Percentiles rank a stretch among this genome's conserved stretches.
phyloP scores from a whole-genome alignment of 2,797 vertebrate species.

The Melopsittacus undulatus region DNA sequence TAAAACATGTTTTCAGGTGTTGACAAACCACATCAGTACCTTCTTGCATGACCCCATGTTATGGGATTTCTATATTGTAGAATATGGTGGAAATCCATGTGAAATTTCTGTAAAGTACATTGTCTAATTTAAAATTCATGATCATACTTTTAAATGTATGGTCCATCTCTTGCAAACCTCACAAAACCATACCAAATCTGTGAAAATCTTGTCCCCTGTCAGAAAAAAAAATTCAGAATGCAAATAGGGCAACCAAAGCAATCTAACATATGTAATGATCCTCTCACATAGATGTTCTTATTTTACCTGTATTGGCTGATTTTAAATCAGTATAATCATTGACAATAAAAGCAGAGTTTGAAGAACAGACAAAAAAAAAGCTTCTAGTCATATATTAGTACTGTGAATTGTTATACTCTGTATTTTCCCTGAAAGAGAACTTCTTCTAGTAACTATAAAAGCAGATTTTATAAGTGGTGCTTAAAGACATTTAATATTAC shows the following conservation, averaged over 20 bases:
- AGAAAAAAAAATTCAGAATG: background rate
- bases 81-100: background rate
- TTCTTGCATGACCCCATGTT: background rate
- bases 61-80: background rate
- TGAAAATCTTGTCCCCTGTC: background rate
- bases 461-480: background rate
- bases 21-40: background rate
- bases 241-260: accelerated
- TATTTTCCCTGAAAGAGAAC: background rate
- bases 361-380: background rate
- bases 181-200: background rate
- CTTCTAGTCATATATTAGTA: background rate
- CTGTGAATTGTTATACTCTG: background rate
- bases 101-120: background rate
- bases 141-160: background rate
- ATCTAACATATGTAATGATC: background rate
- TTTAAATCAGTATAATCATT: background rate
- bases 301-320: background rate
- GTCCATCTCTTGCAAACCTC: background rate
- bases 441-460: background rate
- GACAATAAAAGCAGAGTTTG: background rate
- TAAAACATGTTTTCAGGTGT: background rate
- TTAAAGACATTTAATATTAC: background rate
- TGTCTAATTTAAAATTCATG: background rate
- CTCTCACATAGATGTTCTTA: background rate